These are phyloP conservation scores for Euglossa dilemma DNA, from an alignment of 1,140 invertebrate species.

Conservation along the genomic window DNA sequence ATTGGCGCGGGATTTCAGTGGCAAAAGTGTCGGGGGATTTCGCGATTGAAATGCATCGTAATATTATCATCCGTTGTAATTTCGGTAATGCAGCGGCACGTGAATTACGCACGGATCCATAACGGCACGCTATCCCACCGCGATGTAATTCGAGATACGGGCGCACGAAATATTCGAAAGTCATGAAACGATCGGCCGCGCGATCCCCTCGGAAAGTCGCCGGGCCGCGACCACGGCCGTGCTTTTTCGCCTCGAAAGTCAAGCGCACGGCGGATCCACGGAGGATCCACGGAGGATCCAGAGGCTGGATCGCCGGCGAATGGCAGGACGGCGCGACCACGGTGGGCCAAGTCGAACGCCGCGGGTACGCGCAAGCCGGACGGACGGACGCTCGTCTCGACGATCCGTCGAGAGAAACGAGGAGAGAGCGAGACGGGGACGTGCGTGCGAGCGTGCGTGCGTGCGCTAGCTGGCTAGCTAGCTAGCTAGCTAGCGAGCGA, in stretches of 20 bases:
- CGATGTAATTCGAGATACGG: constrained; percentile 41
- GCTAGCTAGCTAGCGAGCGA: neutral
- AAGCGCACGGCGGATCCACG: too few relatives aligned
- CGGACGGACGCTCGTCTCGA: constrained; percentile 12
- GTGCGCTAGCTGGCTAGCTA: neutral
- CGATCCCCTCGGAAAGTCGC: neutral
- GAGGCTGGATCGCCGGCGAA: neutral
- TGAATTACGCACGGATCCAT: constrained; percentile 53
- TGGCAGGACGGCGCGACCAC: neutral
- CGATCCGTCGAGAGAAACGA: neutral
- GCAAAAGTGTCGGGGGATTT: constrained; percentile 53
- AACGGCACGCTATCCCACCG: constrained; percentile 23
- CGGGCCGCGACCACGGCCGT: neutral
- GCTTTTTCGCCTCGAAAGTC: neutral
- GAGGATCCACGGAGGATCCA: too few relatives aligned
- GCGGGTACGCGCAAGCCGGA: neutral
- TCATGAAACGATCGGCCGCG: constrained; percentile 10
- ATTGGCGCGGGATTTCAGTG: constrained; percentile 42
- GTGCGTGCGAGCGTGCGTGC: neutral
- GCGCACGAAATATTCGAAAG: constrained; percentile 26
- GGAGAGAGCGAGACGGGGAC: neutral
- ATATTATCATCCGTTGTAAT: constrained; percentile 63
- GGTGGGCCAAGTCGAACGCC: neutral
- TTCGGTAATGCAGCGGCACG: constrained; percentile 54
- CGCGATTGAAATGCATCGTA: constrained; percentile 62